Evolutionary conservation across 2,888 invertebrate species (phyloP), one percentile per base, ranked within the genome.

Genomic region (Theretra japonica): DNA sequence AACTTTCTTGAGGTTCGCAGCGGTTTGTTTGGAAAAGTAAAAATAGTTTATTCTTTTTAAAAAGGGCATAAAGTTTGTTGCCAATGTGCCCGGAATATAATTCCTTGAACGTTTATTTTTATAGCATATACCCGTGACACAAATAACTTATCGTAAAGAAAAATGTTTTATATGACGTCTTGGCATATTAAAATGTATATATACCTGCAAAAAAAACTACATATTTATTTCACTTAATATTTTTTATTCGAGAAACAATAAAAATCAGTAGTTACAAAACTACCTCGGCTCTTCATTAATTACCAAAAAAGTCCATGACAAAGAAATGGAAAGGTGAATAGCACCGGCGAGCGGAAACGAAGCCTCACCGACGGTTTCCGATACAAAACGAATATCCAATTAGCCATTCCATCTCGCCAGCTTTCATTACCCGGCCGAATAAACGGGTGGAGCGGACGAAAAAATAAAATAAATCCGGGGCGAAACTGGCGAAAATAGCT

Each of bases 331-430:
- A 81, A 86, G 85, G 88, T 88, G 86, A 87, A 87, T 81, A 86
- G 86, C 86, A 84, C 77, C 81, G 79, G 74, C 69, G 75, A 82
- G 76, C 82, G 84, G 83, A 86, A 88, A 88, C 86, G 83, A 80
- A 83, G 79, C 82, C 82, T 81, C 79, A 78, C 80, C 79, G 80
- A 82, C 83, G 84, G 85, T 85, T 88, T 86, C 87, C 88, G 87
- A 89, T 88, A 89, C 91, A 87, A 89, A 90, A 88, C 88, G 85
- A 88, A 88, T 65, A 90, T 91, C 91, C 93, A 92, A 92, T 92
- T 92, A 92, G 86, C 87, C 83, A 85, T 86, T 86, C 85, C 88
- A 90, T 88, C 89, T 88, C 87, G 83, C 79, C 82, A 82, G 85
- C 86, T 88, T 90, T 89, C 88, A 90, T 89, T 90, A 89, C 85